phyloP scores from a whole-genome alignment of 1,140 invertebrate species.

The Drosophila lowei region DNA sequence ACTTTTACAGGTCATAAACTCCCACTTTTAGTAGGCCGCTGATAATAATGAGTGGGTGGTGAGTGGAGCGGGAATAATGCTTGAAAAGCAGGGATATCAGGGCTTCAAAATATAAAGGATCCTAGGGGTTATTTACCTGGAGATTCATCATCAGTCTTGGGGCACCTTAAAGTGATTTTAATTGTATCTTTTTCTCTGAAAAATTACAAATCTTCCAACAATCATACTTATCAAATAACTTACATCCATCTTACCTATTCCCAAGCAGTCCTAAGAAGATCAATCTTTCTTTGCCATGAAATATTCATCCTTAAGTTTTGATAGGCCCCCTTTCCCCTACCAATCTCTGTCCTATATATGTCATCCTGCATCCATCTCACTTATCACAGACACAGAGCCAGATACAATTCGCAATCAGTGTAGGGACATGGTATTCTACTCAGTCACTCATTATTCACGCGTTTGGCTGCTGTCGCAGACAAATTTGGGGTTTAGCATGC shows the following conservation, averaged over 20 bases:
- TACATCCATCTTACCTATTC: too few species aligned
- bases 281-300: too few species aligned
- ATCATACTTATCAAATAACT: too few species aligned
- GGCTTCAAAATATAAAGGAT: background rate
- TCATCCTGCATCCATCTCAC: conserved; percentile 6
- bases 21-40: conserved; percentile 21
- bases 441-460: conserved; percentile 62
- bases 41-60: conserved; percentile 26
- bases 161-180: too few species aligned
- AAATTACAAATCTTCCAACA: too few species aligned
- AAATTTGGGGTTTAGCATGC: conserved; percentile 55
- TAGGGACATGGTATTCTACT: background rate
- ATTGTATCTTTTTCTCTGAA: too few species aligned
- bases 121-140: too few species aligned
- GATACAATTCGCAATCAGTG: conserved; percentile 30
- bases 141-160: too few species aligned
- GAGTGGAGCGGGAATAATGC: background rate
- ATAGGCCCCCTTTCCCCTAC: too few species aligned
- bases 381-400: conserved; percentile 1
- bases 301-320: background rate
- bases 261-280: too few species aligned
- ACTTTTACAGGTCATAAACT: conserved; percentile 65
- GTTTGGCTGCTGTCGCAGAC: conserved; percentile 51
- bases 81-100: background rate
- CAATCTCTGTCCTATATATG: conserved; percentile 14